A percentile compares a stretch with the other conserved stretches of the same genome.
Conservation (phyloP, 1,140 invertebrate genomes). For the Drosophila hydei region DNA sequence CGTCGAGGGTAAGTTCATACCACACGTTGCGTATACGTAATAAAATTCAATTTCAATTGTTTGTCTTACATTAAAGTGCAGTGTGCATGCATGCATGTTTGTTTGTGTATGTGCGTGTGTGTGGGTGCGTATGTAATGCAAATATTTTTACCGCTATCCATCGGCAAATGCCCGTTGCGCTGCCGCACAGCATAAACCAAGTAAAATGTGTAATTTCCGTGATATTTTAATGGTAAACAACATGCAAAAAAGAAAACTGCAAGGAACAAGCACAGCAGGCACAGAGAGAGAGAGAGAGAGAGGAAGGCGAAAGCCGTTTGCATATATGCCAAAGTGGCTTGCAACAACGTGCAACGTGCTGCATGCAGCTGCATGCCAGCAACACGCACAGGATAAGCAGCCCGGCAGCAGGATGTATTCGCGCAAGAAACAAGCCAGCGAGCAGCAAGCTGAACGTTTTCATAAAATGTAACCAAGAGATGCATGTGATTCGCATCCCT, state of each 20-base stretch:
- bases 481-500: conserved; percentile 81
- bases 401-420: conserved; percentile 57
- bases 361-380: conserved; percentile 29
- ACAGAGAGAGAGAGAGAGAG: background rate
- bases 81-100: conserved; percentile 7
- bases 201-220: conserved; percentile 83
- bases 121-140: conserved; percentile 41
- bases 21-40: conserved; percentile 44
- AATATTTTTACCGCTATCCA: conserved; percentile 57
- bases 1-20: conserved; percentile 85
- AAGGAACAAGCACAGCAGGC: conserved; percentile 54
- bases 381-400: conserved; percentile 64
- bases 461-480: conserved; percentile 82
- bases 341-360: conserved; percentile 23
- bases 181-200: conserved; percentile 72
- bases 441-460: conserved; percentile 51
- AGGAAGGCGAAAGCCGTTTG: conserved; percentile 35
- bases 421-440: conserved; percentile 60
- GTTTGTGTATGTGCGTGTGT: conserved; percentile 4
- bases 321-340: conserved; percentile 72
- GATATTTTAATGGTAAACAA: conserved; percentile 82
- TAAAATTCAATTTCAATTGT: conserved; percentile 73
- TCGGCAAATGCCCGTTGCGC: conserved; percentile 39
- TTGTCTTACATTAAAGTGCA: conserved; percentile 66
- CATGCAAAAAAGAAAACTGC: conserved; percentile 64